Base-by-base conservation (phyloP, 2,113 vertebrate species). In the Bungarus multicinctus region DNA sequence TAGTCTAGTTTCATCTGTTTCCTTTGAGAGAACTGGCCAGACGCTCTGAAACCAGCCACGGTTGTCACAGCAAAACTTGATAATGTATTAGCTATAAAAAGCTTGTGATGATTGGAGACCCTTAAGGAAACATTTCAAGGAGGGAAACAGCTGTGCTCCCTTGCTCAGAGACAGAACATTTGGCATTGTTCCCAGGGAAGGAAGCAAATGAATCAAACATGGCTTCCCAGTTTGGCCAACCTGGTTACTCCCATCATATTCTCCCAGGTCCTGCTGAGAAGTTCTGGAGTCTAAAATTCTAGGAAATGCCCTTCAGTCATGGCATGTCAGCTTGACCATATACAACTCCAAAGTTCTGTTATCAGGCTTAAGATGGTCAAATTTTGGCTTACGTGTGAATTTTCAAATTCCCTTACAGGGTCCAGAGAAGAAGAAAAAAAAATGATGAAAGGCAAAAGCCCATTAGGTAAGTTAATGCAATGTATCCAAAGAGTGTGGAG, bases 71-170 rank as follows among this genome's bases (percentile, higher is more conserved):
- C 2, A 11, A 88, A 92, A 92, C 93, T 90, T 90, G 95, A 97
- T 96, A 96, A 94, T 74, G 50, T 94, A 54, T 94, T 90, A 93
- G 93, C 94, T 94, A 91, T 85, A 94, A 92, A 92, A 88, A 97
- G 58, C 92, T 96, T 14, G 0, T 93, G 92, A 93, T 94, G 94
- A 58, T 94, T 95, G 93, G 93, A 96, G 94, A 94, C 91, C 93
- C 95, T 96, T 96, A 94, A 92, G 96, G 96, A 94, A 92, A 91
- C 85, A 95, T 95, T 94, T 88, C 92, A 57, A 45, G 85, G 92
- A 95, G 91, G 94, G 94, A 92, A 96, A 94, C 92, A 90, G 91
- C 91, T 94, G 94, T 87, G 92, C 91, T 94, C 30, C 85, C 89
- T 92, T 92, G 93, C 58, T 91, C n/a, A 30, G 69, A 54, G 93